Evolutionary conservation across 2,888 invertebrate genomes (phyloP), one percentile per base, ranked within the genome.

Genomic region (Lymantria monacha): DNA sequence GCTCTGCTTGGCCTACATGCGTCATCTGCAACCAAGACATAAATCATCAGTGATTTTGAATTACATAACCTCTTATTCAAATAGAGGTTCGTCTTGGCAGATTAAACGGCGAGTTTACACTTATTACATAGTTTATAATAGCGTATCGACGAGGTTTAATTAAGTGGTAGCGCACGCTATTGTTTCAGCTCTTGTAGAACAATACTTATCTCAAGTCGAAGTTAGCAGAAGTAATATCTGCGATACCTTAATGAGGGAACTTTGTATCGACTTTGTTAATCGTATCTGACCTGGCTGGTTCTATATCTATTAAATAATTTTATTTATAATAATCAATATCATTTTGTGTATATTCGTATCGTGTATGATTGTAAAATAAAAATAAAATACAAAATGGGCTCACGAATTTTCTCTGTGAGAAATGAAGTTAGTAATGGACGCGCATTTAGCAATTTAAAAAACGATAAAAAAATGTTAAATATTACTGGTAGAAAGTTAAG

Each of bases 181-280:
- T 88, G 86, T 87, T 83, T 85, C 79, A 81, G 74, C 72, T 83
- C 82, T 87, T 81, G 81, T 68, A 77, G 82, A 88, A 89, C 87
- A 88, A 87, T 87, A 87, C 87, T 88, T 88, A 87, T 87, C 87
- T 83, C 74, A 73, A 81, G 82, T 72, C 77, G 67, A 86, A 89
- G 82, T 88, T 85, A 63, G 80, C 81, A 84, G 78, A 89, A 88
- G 85, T 87, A 86, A 89, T 90, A 89, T 86, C 87, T 79, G 71
- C 85, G 85, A 86, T 90, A 87, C 86, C 87, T 87, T 90, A 90
- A 90, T 88, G 90, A 90, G 88, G 77, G 83, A 89, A 90, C 86
- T 90, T 90, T 83, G 78, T 86, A 86, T 88, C 87, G 84, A 85
- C 85, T 89, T 89, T 68, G 83, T 84, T 88, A 87, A 87, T 86